These are phyloP conservation scores for Circaetus cinerascens DNA, from an alignment of 2,113 vertebrate species.

Conservation along the genomic window DNA sequence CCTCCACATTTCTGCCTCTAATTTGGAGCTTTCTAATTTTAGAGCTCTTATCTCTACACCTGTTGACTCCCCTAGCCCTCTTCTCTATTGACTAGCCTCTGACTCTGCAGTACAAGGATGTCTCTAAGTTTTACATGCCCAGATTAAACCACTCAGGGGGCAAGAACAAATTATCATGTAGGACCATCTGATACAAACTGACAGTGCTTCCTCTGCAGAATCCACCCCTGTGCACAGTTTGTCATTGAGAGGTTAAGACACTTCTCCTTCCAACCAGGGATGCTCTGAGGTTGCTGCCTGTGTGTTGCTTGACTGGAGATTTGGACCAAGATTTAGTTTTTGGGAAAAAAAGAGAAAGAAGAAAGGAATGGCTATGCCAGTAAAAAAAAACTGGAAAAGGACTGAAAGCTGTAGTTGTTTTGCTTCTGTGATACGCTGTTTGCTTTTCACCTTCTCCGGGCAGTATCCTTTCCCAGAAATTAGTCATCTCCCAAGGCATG, in stretches of 20 bases:
- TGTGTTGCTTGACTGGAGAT: neutral
- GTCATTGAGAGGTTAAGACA: neutral
- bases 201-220: neutral
- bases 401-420: neutral
- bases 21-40: neutral
- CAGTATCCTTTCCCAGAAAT: neutral
- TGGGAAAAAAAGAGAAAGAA: neutral
- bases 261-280: neutral
- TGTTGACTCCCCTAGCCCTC: neutral
- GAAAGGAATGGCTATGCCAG: neutral
- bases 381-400: neutral
- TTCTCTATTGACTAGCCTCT: neutral
- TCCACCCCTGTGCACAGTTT: neutral
- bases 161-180: neutral
- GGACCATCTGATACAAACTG: neutral
- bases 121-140: neutral
- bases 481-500: neutral
- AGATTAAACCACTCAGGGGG: neutral
- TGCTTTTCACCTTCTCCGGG: neutral
- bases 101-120: neutral
- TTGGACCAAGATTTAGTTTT: neutral
- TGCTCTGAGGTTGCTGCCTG: neutral
- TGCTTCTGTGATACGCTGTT: neutral
- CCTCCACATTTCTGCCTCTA: neutral
- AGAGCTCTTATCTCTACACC: neutral